Conservation (phyloP, 2,113 vertebrate genomes). For the Tautogolabrus adspersus region DNA sequence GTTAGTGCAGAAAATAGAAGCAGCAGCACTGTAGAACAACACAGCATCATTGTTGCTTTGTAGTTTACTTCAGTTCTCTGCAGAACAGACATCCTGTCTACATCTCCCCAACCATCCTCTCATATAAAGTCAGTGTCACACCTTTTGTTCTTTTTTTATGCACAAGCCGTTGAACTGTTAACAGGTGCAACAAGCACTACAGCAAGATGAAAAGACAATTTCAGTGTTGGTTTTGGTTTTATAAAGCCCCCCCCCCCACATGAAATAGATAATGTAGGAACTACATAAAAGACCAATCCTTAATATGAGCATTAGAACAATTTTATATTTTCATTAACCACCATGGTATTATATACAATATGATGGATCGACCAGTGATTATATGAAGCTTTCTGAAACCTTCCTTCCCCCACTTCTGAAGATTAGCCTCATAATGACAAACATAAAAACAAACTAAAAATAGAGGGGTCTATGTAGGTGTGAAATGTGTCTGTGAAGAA, state of each 20-base stretch:
- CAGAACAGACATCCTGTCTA: conserved; percentile 44
- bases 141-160: conserved; percentile 7
- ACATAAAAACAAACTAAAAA: conserved; percentile 14
- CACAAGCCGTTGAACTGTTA: conserved; percentile 23
- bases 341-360: neutral
- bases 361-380: conserved; percentile 1
- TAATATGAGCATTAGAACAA: neutral
- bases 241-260: neutral
- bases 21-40: conserved; percentile 30
- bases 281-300: neutral
- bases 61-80: conserved; percentile 60
- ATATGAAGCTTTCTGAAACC: neutral
- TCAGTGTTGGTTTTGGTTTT: conserved; percentile 1
- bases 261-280: neutral
- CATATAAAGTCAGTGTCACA: conserved; percentile 30
- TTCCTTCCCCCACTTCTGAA: conserved; percentile 2
- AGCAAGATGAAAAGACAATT: conserved; percentile 7
- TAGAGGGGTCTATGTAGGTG: neutral
- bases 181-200: conserved; percentile 10
- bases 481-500: neutral
- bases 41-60: conserved; percentile 41
- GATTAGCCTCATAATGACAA: conserved; percentile 4
- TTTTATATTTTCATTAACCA: neutral
- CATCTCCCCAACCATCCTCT: conserved; percentile 23
- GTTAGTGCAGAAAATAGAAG: conserved; percentile 67